Percentiles rank a stretch among this genome's conserved stretches.
Conservation (phyloP, 2,113 vertebrate genomes). For the Phalacrocorax brasilianus region DNA sequence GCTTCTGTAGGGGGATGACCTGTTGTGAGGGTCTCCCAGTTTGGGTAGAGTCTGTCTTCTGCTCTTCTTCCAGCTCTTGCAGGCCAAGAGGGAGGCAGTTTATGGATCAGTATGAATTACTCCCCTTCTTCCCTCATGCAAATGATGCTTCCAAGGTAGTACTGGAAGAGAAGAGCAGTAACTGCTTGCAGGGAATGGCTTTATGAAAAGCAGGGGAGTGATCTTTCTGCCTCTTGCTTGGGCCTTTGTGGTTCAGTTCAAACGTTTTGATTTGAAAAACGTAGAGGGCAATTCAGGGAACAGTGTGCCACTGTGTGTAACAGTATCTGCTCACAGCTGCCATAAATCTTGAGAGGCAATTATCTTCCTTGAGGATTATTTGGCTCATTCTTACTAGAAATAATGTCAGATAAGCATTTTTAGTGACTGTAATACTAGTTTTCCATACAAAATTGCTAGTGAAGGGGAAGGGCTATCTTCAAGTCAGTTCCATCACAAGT, state of each 20-base stretch:
- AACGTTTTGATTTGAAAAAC: background rate
- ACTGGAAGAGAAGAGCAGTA: background rate
- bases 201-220: background rate
- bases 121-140: background rate
- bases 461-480: background rate
- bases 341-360: slow-evolving; percentile 6
- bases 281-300: background rate
- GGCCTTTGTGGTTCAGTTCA: background rate
- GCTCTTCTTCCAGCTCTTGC: background rate
- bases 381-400: background rate
- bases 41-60: background rate
- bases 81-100: background rate
- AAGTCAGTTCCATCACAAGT: background rate
- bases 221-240: background rate
- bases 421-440: background rate
- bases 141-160: background rate
- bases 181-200: background rate
- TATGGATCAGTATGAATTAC: background rate
- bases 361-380: slow-evolving; percentile 26
- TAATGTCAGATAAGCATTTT: slow-evolving; percentile 16
- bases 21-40: accelerated
- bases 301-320: background rate
- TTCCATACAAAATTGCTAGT: background rate
- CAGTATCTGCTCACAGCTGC: slow-evolving; percentile 16
- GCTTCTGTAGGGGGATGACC: background rate